Percentiles rank a stretch among this genome's conserved stretches.
Conservation (phyloP, 2,797 vertebrate species). For the Meriones psammophilus region DNA sequence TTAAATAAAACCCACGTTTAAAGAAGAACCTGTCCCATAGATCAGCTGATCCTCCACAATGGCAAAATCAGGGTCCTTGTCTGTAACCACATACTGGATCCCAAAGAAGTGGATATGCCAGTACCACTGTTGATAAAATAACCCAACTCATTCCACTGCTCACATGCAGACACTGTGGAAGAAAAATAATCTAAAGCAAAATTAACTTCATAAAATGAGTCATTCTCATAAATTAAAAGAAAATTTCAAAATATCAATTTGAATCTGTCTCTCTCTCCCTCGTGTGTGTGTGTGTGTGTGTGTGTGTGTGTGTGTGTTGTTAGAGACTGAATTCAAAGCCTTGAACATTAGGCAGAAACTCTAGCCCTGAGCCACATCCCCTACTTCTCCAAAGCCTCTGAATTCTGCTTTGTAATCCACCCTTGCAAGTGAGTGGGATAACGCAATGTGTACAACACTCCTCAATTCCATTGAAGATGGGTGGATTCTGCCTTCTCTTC, state of each 20-base stretch:
- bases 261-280: not conserved
- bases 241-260: constrained; percentile 22
- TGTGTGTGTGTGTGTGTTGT: not conserved
- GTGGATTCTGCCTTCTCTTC: not conserved
- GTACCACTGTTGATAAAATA: not conserved
- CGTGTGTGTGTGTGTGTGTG: not conserved
- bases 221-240: constrained; percentile 45
- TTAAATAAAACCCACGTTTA: not conserved
- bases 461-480: not conserved
- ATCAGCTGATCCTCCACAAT: not conserved
- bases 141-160: constrained; percentile 20
- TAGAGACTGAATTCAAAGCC: not conserved
- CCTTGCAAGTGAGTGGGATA: not conserved
- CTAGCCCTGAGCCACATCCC: not conserved
- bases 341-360: not conserved
- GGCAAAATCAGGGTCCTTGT: not conserved
- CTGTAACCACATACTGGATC: not conserved
- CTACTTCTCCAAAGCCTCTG: not conserved
- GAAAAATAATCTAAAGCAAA: constrained; percentile 43
- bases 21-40: not conserved
- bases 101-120: not conserved
- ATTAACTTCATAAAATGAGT: not conserved
- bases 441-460: not conserved
- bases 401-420: not conserved
- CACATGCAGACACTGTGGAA: not conserved